These are phyloP conservation scores for Pyralis farinalis DNA, from an alignment of 2,888 invertebrate genomes.

Conservation along the genomic window DNA sequence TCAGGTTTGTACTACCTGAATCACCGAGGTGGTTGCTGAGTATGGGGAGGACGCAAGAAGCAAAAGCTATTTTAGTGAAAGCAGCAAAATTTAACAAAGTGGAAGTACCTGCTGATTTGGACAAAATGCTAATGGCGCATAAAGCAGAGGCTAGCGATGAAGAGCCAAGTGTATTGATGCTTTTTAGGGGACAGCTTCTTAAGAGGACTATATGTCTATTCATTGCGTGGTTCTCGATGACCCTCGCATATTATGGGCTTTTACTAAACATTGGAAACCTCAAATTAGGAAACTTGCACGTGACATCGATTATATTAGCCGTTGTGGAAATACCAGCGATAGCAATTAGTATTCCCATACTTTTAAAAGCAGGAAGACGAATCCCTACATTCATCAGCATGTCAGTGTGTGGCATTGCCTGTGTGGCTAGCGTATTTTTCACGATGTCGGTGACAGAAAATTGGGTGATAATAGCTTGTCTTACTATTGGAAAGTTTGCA, in stretches of 20 bases:
- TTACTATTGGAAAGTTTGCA: slow-evolving; percentile 90
- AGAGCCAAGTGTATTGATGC: slow-evolving; percentile 81
- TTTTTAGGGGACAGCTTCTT: slow-evolving; percentile 84
- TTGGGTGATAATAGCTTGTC: slow-evolving; percentile 86
- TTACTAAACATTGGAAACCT: slow-evolving; percentile 87
- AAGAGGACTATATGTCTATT: slow-evolving; percentile 86
- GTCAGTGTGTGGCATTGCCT: slow-evolving; percentile 85
- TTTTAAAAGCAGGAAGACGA: slow-evolving; percentile 87
- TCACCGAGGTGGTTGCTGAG: slow-evolving; percentile 89
- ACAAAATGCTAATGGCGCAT: slow-evolving; percentile 83
- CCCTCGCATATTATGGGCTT: slow-evolving; percentile 89
- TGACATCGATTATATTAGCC: slow-evolving; percentile 87
- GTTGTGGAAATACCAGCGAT: slow-evolving; percentile 90
- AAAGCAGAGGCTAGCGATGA: slow-evolving; percentile 61
- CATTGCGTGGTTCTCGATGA: slow-evolving; percentile 88
- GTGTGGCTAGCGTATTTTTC: slow-evolving; percentile 82
- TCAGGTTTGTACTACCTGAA: slow-evolving; percentile 89
- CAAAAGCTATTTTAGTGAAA: slow-evolving; percentile 82
- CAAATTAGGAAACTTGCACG: slow-evolving; percentile 87
- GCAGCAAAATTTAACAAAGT: slow-evolving; percentile 85
- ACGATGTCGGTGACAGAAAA: slow-evolving; percentile 77
- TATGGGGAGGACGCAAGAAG: slow-evolving; percentile 86
- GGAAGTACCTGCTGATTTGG: slow-evolving; percentile 84
- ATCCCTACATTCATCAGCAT: slow-evolving; percentile 86
- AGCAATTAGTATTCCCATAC: slow-evolving; percentile 86